These are phyloP conservation scores for Gryllus bimaculatus DNA, from an alignment of 1,140 invertebrate genomes.

Conservation along the genomic window DNA sequence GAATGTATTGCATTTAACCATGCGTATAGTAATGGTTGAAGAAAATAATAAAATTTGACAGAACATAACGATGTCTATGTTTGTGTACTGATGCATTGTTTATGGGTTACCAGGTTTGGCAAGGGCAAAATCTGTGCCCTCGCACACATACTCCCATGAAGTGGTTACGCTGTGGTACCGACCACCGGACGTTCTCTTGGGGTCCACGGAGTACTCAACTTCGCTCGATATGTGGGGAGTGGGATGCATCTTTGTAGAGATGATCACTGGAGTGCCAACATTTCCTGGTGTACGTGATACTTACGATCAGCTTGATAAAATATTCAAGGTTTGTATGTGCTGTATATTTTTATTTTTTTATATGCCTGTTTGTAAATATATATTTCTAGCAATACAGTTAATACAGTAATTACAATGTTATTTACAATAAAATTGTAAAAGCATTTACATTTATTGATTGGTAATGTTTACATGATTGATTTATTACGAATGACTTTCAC, in stretches of 20 bases:
- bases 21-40: too few species aligned
- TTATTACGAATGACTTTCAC: too few species aligned
- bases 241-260: constrained; percentile 96
- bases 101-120: constrained; percentile 51
- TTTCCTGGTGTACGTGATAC: constrained; percentile 93
- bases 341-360: too few species aligned
- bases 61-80: too few species aligned
- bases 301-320: constrained; percentile 92
- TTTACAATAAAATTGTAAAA: too few species aligned
- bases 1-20: too few species aligned
- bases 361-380: too few species aligned
- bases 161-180: constrained; percentile 91
- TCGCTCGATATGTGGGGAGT: constrained; percentile 96
- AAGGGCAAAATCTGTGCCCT: constrained; percentile 91
- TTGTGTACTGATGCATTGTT: neutral
- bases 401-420: too few species aligned
- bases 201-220: constrained; percentile 92
- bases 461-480: too few species aligned
- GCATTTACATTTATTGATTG: too few species aligned
- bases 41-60: too few species aligned
- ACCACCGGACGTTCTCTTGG: constrained; percentile 92
- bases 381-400: too few species aligned
- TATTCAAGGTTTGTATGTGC: constrained; percentile 64
- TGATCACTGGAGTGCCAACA: constrained; percentile 90
- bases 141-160: constrained; percentile 93